Base-by-base conservation (phyloP, 2,888 invertebrate species). In the Oegoconia quadripuncta region DNA sequence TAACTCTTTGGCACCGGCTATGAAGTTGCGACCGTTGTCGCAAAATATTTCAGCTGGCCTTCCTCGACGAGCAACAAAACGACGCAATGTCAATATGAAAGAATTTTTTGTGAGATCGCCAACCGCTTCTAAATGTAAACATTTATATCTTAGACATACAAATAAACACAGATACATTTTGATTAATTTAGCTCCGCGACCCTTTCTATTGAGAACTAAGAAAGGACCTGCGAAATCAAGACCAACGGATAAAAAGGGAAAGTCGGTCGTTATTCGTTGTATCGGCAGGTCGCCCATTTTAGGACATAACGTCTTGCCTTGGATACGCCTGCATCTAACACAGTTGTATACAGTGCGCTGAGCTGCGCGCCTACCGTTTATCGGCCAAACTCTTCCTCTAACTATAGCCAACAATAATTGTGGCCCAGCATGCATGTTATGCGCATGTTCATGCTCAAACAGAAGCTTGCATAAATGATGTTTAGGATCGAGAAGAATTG, bases 111-210 rank as follows among this genome's bases (percentile, higher is more conserved):
- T 42, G 27, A 51, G 30, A 27, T 48, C 48, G 26, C 42, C 34
- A 9, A 51, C 46, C 11, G 48, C 38, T 15, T 49, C 51, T 13
- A 48, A 28, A 12, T 51, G 44, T 13, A 48, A 25, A 27, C 8
- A 47, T 39, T 51, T 52, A 25, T 40, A 46, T 0, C 41, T 23
- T 13, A 50, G 26, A 6, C 50, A 52, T 1, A 57, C 29, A 34
- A 59, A 59, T 7, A 55, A n/a, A 28, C 54, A 50, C 7, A 57
- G 22, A 28, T 57, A 55, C 20, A 41, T 40, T 32, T 55, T 52
- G 0, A 31, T 31, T 17, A 49, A 11, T 31, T 37, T 39, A 17
- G 34, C 16, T 13, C 52, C 54, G 4, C 50, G 48, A 7, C 48
- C 55, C 20, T 47, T 50, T 11, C 47, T 41, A 37, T 43, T 41